Conservation (phyloP, 1,140 invertebrate species). For the Drosophila nikananu region DNA sequence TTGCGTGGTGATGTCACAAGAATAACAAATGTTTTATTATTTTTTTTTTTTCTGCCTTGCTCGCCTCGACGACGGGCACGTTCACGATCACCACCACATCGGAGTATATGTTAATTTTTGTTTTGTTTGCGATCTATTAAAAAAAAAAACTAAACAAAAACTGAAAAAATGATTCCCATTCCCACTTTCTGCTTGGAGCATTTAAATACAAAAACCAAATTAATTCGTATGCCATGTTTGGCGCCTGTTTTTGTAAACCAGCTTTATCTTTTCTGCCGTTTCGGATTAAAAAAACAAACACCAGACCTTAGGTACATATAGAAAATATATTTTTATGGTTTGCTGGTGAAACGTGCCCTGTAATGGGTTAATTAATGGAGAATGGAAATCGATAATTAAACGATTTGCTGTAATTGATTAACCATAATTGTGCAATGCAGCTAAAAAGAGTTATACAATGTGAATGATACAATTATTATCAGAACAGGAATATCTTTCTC, state of each 20-base stretch:
- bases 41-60: constrained; percentile 38
- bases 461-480: constrained; percentile 14
- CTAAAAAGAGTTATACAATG: constrained; percentile 1
- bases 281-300: constrained; percentile 69
- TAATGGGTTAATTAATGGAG: constrained; percentile 37
- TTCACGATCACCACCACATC: constrained; percentile 60
- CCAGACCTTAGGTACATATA: constrained; percentile 4
- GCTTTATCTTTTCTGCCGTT: constrained; percentile 50
- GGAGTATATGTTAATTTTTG: constrained; percentile 65
- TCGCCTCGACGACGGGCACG: constrained; percentile 38
- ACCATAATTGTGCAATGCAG: constrained; percentile 34
- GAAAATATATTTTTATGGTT: constrained; percentile 6
- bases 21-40: constrained; percentile 60
- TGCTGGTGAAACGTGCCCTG: constrained; percentile 13
- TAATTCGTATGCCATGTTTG: constrained; percentile 77
- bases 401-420: constrained; percentile 34
- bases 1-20: constrained; percentile 63
- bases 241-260: constrained; percentile 70
- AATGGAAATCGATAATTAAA: constrained; percentile 29
- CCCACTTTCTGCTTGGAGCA: constrained; percentile 56
- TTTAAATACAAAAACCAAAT: constrained; percentile 71
- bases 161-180: constrained; percentile 48
- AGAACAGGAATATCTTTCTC: background rate
- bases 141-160: constrained; percentile 41
- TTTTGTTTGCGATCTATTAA: constrained; percentile 60